Evolutionary conservation across 2,888 invertebrate species (phyloP).

Genomic region (Cinara cedri): DNA sequence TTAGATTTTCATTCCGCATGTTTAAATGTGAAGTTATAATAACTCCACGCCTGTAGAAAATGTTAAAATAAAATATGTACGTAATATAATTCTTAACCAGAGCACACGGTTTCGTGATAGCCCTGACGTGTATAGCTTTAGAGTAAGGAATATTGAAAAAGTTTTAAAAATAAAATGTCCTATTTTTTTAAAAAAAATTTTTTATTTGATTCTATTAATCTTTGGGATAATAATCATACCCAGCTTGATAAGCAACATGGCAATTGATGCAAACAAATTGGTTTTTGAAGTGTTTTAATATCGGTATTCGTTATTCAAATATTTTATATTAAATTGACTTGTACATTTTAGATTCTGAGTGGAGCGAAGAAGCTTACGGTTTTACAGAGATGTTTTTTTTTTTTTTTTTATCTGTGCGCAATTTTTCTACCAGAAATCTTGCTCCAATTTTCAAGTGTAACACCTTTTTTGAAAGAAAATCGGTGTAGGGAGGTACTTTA

Average conservation of each 20-base stretch:
- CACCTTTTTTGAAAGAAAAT: too few species aligned
- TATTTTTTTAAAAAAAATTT: not conserved
- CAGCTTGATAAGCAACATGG: not conserved
- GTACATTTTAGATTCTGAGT: too few species aligned
- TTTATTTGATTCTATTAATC: not conserved
- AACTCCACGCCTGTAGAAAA: too few species aligned
- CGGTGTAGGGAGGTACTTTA: too few species aligned
- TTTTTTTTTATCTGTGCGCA: too few species aligned
- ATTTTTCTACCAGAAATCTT: too few species aligned
- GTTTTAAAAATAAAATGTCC: not conserved
- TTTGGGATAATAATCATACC: not conserved
- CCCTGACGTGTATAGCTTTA: not conserved
- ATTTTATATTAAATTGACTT: not conserved
- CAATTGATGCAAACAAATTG: not conserved
- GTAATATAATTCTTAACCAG: not conserved
- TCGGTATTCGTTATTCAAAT: not conserved
- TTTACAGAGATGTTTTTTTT: too few species aligned
- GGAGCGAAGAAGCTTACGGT: too few species aligned
- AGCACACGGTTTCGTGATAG: not conserved
- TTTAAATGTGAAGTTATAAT: not conserved
- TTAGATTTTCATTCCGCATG: not conserved
- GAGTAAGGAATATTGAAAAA: not conserved
- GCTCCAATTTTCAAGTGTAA: too few species aligned
- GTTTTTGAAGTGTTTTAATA: not conserved
- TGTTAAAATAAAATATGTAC: conserved; percentile 7